phyloP scores from a whole-genome alignment of 2,888 invertebrate species.

The Pseudococcus viburni region DNA sequence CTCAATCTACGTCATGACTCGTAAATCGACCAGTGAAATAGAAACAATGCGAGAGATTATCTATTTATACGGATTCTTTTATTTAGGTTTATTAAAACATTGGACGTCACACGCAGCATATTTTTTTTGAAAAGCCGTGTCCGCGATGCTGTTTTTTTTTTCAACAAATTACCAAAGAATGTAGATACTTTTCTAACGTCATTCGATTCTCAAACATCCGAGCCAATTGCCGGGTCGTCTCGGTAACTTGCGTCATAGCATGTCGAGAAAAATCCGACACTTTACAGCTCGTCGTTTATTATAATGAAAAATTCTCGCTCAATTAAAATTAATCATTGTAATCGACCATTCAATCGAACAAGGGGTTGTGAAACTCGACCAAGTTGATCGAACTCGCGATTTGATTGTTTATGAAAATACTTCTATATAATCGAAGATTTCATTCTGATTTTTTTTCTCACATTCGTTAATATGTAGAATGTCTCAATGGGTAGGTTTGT shows the following conservation, averaged over 20 bases:
- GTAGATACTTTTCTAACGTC: conserved; percentile 5
- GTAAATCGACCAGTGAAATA: neutral
- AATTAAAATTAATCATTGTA: conserved; percentile 40
- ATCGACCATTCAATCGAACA: neutral
- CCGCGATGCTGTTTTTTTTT: neutral
- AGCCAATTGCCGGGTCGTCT: conserved; percentile 14
- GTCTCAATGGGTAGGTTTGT: too few relatives aligned
- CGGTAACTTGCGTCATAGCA: neutral
- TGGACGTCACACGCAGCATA: neutral
- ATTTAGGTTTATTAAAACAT: conserved; percentile 28
- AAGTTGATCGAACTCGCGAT: too few relatives aligned
- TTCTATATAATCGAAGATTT: too few relatives aligned
- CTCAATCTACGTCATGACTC: neutral
- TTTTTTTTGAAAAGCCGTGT: neutral
- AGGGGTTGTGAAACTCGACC: neutral
- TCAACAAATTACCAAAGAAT: neutral
- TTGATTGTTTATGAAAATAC: too few relatives aligned
- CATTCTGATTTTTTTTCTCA: too few relatives aligned
- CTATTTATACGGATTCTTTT: conserved; percentile 47
- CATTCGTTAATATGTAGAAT: too few relatives aligned
- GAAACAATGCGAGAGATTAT: conserved; percentile 26
- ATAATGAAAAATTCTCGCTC: neutral
- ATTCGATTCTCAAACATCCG: neutral
- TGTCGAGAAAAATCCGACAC: neutral
- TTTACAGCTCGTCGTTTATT: neutral